Evolutionary conservation across 2,113 vertebrate species (phyloP), one percentile per base, ranked within the genome.

Genomic region (Catagonus wagneri): DNA sequence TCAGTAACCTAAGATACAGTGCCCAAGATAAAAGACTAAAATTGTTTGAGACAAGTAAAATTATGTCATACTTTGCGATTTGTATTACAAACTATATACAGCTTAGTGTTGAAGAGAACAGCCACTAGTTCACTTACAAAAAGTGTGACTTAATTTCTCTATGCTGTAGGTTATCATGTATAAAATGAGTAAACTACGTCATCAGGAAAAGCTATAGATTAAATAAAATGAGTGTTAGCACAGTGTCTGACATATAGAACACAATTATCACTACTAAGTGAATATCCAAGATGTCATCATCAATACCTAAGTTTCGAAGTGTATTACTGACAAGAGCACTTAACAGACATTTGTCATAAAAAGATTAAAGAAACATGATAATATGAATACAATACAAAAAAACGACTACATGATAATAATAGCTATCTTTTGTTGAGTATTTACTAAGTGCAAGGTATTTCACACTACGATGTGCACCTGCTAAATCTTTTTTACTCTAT

Each of bases 11-110:
- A 79, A 88, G 17, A 32, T 32, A 60, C 6, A 84, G 22, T 72
- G 7, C 66, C 83, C n/a, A 95, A 79, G 17, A 94, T 17, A 84
- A 60, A 89, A 54, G 3, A 71, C 17, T 34, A 97, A 89, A 81
- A 86, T 81, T 39, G 44, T 36, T 14, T 88, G 34, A 80, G 9
- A 50, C 15, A 20, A 63, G 32, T 91, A 90, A 87, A 78, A 22
- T 44, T 90, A 80, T 58, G 4, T 71, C 54, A 22, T 22, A 50
- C 50, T 83, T 87, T 83, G 3, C 56, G 10, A 83, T 58, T 20
- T 79, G 39, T 5, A 83, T 88, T 60, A 90, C 19, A 93, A 34
- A 69, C 17, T 90, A 90, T 22, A 78, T 44, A 72, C 6, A 52
- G 66, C 32, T 87, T 69, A 50, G 27, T 84, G 7, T 68, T 69